phyloP scores from a whole-genome alignment of 1,140 invertebrate genomes.

The Neodiprion virginianus region DNA sequence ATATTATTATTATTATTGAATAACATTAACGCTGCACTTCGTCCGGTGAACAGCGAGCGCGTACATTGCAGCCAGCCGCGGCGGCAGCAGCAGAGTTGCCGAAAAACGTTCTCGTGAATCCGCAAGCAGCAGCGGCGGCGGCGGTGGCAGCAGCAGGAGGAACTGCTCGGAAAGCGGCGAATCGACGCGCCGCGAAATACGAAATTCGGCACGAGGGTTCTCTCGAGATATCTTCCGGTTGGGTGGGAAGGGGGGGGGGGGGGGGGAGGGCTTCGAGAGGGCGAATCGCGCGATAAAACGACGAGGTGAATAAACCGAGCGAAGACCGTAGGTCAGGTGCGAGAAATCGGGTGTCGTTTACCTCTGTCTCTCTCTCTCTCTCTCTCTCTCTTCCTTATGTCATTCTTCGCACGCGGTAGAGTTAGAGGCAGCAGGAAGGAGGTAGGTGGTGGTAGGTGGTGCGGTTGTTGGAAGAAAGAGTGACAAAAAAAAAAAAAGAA shows the following conservation, averaged over 20 bases:
- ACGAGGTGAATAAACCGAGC: constrained; percentile 8
- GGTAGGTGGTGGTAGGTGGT: too few relatives aligned
- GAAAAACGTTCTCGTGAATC: constrained; percentile 29
- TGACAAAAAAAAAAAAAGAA: too few relatives aligned
- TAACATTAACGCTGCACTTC: background rate
- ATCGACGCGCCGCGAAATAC: constrained; percentile 43
- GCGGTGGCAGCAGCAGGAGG: background rate
- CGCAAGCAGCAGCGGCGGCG: constrained; percentile 20
- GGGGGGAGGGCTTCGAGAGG: constrained; percentile 9
- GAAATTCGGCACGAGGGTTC: constrained; percentile 30
- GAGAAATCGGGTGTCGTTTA: background rate
- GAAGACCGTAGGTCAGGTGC: constrained; percentile 6
- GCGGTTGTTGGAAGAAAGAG: too few relatives aligned
- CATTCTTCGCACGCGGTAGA: too few relatives aligned
- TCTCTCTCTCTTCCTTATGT: background rate
- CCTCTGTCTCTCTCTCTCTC: constrained; percentile 11
- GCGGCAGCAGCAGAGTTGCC: constrained; percentile 30
- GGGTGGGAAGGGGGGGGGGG: constrained; percentile 21
- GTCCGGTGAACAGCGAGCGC: constrained; percentile 12
- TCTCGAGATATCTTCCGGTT: constrained; percentile 29
- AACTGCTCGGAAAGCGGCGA: background rate
- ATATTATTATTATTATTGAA: constrained; percentile 10
- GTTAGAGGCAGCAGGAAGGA: too few relatives aligned
- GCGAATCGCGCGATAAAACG: constrained; percentile 12
- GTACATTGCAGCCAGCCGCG: constrained; percentile 24